Evolutionary conservation across 2,888 invertebrate species (phyloP), one percentile per base, ranked within the genome.

Genomic region (Tortricodes alternella): DNA sequence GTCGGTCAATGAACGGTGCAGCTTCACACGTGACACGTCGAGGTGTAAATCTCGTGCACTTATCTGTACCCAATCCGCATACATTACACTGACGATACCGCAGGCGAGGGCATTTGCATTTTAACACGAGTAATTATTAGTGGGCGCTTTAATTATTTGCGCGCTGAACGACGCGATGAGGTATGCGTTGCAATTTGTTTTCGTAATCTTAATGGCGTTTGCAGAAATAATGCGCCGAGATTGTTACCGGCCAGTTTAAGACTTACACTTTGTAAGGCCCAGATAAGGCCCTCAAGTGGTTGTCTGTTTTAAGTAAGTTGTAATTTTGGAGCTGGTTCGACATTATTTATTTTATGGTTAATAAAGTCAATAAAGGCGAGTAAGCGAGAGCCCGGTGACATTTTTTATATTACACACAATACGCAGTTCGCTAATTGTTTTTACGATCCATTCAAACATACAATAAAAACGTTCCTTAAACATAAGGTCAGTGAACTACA

Each of bases 31-130:
- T 79, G 78, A 75, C 80, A 72, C 72, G 73, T 64, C 67, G 71
- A 76, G 78, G 82, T 85, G 86, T 88, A 89, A 88, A 87, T 87
- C 85, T 85, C 77, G 65, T 72, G 70, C 73, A 74, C 80, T 87
- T 87, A 85, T 86, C 88, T 83, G 80, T 80, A 72, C 73, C 72
- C 78, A 75, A 83, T 85, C 80, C 83, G 75, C 78, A 83, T 79
- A 80, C 68, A 68, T 76, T 77, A 75, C 64, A 29, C 35, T 68
- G 72, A 76, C 74, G 73, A 76, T 71, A 76, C 80, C 71, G 67
- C 69, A 58, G 85, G 88, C 88, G 85, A 85, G 85, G n/a, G 80
- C 83, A 88, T 89, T 88, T 88, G 80, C 89, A 89, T 88, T 86
- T 84, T 82, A 84, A 73, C 63, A 57, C 74, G 67, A 73, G 83